Evolutionary conservation across 2,113 vertebrate genomes (phyloP).

Genomic region (Austrofundulus limnaeus): DNA sequence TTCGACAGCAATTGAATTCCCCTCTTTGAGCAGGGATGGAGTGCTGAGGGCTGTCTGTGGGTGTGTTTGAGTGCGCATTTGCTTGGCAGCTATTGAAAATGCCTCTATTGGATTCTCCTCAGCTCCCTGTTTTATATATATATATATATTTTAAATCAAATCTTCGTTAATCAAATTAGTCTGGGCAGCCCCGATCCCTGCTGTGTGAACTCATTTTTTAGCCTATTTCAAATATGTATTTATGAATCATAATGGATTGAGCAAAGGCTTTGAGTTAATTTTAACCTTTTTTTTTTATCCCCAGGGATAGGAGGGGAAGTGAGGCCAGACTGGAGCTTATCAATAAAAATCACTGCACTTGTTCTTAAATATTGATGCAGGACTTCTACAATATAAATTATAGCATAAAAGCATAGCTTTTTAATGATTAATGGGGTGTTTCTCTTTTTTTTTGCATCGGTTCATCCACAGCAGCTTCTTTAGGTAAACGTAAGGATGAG

Average conservation of each 20-base stretch:
- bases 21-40: constrained; percentile 42
- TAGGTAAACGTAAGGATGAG: constrained; percentile 28
- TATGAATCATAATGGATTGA: constrained; percentile 39
- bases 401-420: background rate
- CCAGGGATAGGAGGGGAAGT: background rate
- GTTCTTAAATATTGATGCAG: constrained; percentile 15
- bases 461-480: constrained; percentile 31
- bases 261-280: constrained; percentile 15
- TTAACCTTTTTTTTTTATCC: constrained; percentile 1
- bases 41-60: constrained; percentile 57
- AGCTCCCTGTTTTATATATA: constrained; percentile 1
- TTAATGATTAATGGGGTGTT: background rate
- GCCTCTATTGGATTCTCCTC: constrained; percentile 61
- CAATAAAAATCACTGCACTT: constrained; percentile 9
- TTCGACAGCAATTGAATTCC: constrained; percentile 63
- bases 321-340: constrained; percentile 1
- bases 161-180: constrained; percentile 53
- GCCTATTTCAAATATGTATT: constrained; percentile 35
- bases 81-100: constrained; percentile 56
- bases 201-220: constrained; percentile 47
- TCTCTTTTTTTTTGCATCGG: background rate
- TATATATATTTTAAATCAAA: constrained; percentile 55
- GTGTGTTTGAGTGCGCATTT: constrained; percentile 68
- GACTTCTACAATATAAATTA: background rate
- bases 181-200: constrained; percentile 18